Evolutionary conservation across 2,113 vertebrate species (phyloP).

Genomic region (Empidonax traillii): DNA sequence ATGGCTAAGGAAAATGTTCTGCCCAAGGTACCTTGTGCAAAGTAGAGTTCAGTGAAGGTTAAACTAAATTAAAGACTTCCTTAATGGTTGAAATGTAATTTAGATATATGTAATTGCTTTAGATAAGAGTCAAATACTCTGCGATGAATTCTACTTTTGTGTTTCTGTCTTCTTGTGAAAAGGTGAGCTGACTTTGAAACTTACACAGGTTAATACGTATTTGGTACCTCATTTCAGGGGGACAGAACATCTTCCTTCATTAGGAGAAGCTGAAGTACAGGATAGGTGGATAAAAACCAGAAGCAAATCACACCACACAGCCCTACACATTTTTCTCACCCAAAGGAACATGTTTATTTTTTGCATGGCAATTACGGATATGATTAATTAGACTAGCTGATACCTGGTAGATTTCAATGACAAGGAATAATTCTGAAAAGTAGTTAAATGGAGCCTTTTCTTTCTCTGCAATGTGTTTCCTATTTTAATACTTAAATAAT

Average conservation of each 20-base stretch:
- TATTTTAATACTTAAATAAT: slow-evolving; percentile 25
- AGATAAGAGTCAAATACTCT: background rate
- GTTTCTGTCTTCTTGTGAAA: background rate
- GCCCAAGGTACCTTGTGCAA: background rate
- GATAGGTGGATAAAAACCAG: background rate
- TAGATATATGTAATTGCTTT: background rate
- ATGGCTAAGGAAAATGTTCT: background rate
- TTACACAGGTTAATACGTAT: background rate
- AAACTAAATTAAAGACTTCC: background rate
- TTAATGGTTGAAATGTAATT: background rate
- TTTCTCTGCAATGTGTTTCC: background rate
- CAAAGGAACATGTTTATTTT: background rate
- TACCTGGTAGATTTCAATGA: background rate
- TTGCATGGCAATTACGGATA: background rate
- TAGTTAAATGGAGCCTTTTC: background rate
- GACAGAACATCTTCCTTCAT: background rate
- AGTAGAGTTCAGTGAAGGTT: background rate
- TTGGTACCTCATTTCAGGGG: background rate
- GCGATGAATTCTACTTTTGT: background rate
- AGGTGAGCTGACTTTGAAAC: background rate
- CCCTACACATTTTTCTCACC: background rate
- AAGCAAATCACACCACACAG: background rate
- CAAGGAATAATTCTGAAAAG: background rate
- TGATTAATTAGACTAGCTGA: background rate
- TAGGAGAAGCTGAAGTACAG: background rate